Percentiles rank a stretch among this genome's conserved stretches.
Evolutionary conservation across 2,797 vertebrate genomes (phyloP).

Genomic region (Saxicola maurus): DNA sequence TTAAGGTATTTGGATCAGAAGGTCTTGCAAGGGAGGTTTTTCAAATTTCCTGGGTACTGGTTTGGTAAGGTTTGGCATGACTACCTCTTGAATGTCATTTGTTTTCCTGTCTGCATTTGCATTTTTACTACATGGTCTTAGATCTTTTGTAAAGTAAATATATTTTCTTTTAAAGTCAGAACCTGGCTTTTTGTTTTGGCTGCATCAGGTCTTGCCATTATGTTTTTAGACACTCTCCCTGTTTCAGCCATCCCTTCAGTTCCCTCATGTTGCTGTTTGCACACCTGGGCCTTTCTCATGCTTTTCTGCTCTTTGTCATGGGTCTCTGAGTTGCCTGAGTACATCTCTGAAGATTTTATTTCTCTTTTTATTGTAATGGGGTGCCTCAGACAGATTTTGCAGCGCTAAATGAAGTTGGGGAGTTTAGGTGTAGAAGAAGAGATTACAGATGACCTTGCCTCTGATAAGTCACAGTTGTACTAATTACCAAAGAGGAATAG

Average conservation of each 20-base stretch:
- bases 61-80: background rate
- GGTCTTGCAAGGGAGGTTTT: background rate
- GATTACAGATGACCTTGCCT: too few species aligned
- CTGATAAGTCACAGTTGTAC: too few species aligned
- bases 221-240: background rate
- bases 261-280: background rate
- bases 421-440: too few species aligned
- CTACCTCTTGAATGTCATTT: background rate
- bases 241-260: background rate
- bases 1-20: background rate
- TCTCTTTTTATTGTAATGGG: background rate
- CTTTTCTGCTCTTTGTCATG: background rate
- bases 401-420: background rate
- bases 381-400: background rate
- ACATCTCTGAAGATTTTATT: background rate
- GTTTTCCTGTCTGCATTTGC: background rate
- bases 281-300: background rate
- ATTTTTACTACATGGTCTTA: background rate
- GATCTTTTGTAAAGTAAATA: background rate
- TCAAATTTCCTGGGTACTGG: background rate
- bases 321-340: background rate
- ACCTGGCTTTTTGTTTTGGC: background rate
- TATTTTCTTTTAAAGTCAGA: background rate
- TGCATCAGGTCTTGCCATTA: accelerated
- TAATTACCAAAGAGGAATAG: too few species aligned